Percentiles rank a stretch among this genome's conserved stretches.
These are phyloP conservation scores for Pedionomus torquatus DNA, from an alignment of 2,113 vertebrate species.

Conservation along the genomic window DNA sequence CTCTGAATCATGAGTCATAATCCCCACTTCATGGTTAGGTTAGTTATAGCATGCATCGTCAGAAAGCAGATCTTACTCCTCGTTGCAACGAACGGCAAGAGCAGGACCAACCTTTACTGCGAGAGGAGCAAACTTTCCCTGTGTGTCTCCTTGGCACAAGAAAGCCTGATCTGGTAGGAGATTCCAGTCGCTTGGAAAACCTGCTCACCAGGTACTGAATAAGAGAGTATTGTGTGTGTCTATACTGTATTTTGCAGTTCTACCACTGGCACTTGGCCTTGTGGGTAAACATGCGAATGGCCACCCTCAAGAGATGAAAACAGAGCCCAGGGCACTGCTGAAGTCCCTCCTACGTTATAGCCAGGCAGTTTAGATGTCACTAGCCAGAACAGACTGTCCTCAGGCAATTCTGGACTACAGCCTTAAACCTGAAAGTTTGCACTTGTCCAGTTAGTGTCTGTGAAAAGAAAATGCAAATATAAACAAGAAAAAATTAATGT, in stretches of 20 bases:
- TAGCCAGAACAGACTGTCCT: neutral
- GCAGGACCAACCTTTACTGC: neutral
- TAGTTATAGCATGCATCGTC: fast-evolving
- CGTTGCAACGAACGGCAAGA: neutral
- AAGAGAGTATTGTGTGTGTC: fast-evolving
- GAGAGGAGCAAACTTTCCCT: neutral
- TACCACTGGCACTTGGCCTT: fast-evolving
- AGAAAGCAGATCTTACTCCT: neutral
- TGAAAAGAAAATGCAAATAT: neutral
- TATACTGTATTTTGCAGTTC: neutral
- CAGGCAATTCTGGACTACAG: neutral
- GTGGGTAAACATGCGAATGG: neutral
- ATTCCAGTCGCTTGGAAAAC: neutral
- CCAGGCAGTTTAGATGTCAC: neutral
- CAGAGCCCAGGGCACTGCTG: neutral
- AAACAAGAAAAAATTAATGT: neutral
- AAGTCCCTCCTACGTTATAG: fast-evolving
- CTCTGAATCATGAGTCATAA: neutral
- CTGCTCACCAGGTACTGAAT: neutral
- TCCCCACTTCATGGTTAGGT: neutral
- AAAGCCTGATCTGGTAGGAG: neutral
- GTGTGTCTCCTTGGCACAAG: neutral
- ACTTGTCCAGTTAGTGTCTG: neutral
- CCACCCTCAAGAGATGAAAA: neutral
- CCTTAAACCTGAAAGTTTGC: neutral